phyloP scores from a whole-genome alignment of 2,113 vertebrate species.

The Chiloscyllium plagiosum region DNA sequence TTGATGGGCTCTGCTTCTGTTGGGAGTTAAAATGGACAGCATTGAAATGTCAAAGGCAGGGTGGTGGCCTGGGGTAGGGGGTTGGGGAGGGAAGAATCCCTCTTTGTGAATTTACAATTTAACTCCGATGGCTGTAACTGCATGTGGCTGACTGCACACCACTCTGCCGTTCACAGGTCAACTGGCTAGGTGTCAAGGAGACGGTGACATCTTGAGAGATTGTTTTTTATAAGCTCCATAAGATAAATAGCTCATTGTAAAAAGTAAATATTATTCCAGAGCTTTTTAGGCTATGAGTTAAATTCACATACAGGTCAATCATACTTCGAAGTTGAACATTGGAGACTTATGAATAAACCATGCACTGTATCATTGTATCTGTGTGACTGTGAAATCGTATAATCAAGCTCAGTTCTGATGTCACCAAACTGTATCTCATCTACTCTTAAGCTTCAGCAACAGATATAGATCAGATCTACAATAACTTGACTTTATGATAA shows the following conservation, averaged over 20 bases:
- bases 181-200: conserved; percentile 25
- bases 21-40: conserved; percentile 24
- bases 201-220: conserved; percentile 19
- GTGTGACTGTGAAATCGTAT: neutral
- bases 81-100: no score
- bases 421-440: neutral
- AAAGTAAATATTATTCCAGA: conserved; percentile 30
- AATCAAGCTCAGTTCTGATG: neutral
- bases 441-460: neutral
- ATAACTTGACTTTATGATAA: neutral
- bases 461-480: neutral
- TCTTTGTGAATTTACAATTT: conserved; percentile 29
- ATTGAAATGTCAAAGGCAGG: conserved; percentile 41
- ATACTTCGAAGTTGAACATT: neutral
- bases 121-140: conserved; percentile 22
- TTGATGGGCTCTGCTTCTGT: conserved; percentile 43
- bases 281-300: neutral
- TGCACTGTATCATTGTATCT: neutral
- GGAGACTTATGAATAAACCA: neutral
- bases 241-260: conserved; percentile 24
- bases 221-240: conserved; percentile 7
- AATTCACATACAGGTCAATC: neutral
- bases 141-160: conserved; percentile 4
- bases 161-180: neutral
- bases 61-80: neutral